phyloP scores from a whole-genome alignment of 2,797 vertebrate genomes.

The Microctenopoma stevenorrisi region DNA sequence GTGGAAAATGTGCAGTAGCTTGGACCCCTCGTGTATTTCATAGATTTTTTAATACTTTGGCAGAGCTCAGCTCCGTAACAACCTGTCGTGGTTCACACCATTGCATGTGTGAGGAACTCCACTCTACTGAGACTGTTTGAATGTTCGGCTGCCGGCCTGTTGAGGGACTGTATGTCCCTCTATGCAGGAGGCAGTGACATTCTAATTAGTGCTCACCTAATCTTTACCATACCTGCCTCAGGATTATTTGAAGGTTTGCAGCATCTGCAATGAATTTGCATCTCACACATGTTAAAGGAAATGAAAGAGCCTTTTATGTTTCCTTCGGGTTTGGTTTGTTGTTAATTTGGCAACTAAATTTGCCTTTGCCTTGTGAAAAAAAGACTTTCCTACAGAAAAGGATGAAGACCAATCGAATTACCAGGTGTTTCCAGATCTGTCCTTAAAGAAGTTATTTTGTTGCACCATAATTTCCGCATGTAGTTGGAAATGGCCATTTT shows the following conservation, averaged over 20 bases:
- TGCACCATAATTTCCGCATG: slow-evolving; percentile 37
- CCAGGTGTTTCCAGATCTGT: slow-evolving; percentile 22
- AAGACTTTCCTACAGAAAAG: slow-evolving; percentile 35
- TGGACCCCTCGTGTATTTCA: background rate
- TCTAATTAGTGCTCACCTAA: slow-evolving; percentile 1
- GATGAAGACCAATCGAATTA: slow-evolving; percentile 41
- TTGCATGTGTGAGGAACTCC: too few relatives aligned
- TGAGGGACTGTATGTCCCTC: background rate
- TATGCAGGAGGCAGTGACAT: background rate
- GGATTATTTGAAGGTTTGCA: slow-evolving; percentile 22
- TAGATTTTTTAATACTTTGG: background rate
- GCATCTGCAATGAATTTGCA: slow-evolving; percentile 14
- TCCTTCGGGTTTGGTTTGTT: slow-evolving; percentile 16
- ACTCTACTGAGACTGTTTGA: background rate
- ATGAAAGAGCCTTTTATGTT: background rate
- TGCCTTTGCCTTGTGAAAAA: slow-evolving; percentile 32
- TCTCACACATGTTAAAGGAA: slow-evolving; percentile 12
- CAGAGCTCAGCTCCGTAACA: background rate
- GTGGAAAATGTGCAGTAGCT: background rate
- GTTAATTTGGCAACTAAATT: slow-evolving; percentile 22
- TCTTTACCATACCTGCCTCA: slow-evolving; percentile 1
- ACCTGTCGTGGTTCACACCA: background rate
- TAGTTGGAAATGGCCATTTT: slow-evolving; percentile 43
- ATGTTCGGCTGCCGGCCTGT: background rate
- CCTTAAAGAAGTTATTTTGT: slow-evolving; percentile 39